phyloP scores from a whole-genome alignment of 2,797 vertebrate genomes.

The Urosaurus nigricauda region DNA sequence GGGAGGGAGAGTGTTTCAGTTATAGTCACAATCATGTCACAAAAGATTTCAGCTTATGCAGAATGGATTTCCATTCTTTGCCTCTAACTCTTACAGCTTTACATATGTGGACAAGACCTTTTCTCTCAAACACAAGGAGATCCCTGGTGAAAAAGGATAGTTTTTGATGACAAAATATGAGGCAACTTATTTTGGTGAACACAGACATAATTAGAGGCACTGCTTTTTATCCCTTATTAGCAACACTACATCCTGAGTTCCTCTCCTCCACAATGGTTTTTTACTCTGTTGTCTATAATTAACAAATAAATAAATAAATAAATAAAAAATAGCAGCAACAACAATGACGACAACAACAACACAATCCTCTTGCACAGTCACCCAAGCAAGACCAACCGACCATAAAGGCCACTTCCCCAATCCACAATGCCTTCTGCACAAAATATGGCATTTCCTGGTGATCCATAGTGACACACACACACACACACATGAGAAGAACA shows the following conservation, averaged over 20 bases:
- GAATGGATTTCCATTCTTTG: conserved; percentile 66
- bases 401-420: conserved; percentile 47
- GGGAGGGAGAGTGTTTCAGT: conserved; percentile 62
- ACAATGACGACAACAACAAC: conserved; percentile 23
- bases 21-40: conserved; percentile 70
- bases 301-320: conserved; percentile 51
- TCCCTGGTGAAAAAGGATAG: conserved; percentile 66
- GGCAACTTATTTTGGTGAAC: conserved; percentile 65
- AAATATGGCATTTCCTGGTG: conserved; percentile 63
- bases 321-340: fast-evolving
- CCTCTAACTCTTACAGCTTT: conserved; percentile 65
- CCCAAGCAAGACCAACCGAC: conserved; percentile 41
- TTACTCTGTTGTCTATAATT: conserved; percentile 66
- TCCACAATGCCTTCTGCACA: conserved; percentile 58
- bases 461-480: conserved; percentile 30
- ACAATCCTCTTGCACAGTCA: conserved; percentile 40
- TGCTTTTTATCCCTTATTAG: conserved; percentile 61
- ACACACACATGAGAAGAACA: conserved; percentile 13
- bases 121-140: conserved; percentile 62
- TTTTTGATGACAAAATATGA: conserved; percentile 60
- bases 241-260: conserved; percentile 47
- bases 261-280: conserved; percentile 61
- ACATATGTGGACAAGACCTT: conserved; percentile 62
- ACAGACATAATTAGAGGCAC: conserved; percentile 64
- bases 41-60: conserved; percentile 65